Percentiles rank a stretch among this genome's conserved stretches.
Conservation (phyloP, 2,888 invertebrate genomes). For the Polymixis flavicincta region DNA sequence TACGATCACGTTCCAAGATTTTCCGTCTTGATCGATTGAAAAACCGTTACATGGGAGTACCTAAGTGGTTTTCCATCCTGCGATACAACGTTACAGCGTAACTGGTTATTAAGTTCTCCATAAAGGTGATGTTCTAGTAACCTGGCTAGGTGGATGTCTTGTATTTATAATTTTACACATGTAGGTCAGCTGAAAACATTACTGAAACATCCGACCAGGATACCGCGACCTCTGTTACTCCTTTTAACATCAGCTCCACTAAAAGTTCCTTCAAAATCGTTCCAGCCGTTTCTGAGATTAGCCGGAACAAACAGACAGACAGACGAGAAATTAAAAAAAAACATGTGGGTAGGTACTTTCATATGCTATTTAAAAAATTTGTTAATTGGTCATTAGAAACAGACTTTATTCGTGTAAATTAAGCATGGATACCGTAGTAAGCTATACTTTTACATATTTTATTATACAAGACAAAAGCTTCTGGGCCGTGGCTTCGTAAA, state of each 20-base stretch:
- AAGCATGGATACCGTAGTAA: background rate
- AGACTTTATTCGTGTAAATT: no score
- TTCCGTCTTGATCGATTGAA: constrained; percentile 18
- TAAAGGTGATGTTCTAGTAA: constrained; percentile 12
- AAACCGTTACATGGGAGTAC: constrained; percentile 30
- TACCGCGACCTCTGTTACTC: no score
- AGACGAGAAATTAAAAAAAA: no score
- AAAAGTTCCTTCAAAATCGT: no score
- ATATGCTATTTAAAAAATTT: no score
- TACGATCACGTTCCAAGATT: constrained; percentile 22
- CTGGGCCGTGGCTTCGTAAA: background rate
- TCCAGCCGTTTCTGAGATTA: no score
- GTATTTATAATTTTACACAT: background rate
- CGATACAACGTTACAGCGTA: background rate
- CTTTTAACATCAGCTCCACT: no score
- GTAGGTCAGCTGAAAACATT: no score
- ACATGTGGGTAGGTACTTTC: no score
- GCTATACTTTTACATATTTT: background rate
- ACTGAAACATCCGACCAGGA: no score
- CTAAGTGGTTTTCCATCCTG: constrained; percentile 27
- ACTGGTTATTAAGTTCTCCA: constrained; percentile 21
- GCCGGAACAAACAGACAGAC: no score
- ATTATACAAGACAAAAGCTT: background rate
- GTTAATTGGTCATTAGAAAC: no score
- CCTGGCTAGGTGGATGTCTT: background rate